These are phyloP conservation scores for Diabrotica balteata DNA, from an alignment of 2,888 invertebrate genomes.

Conservation along the genomic window DNA sequence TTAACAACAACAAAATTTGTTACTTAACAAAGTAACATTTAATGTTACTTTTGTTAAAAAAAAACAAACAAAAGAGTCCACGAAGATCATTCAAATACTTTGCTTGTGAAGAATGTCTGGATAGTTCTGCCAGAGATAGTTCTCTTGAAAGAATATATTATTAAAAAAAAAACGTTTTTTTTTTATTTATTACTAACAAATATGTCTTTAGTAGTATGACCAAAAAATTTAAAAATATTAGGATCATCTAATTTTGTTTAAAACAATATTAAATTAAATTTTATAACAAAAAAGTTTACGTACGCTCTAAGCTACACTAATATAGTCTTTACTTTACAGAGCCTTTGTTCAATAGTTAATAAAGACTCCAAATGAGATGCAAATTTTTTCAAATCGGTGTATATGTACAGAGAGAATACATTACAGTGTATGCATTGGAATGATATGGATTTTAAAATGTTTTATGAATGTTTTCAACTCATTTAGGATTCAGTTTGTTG, in stretches of 20 bases:
- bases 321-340: background rate
- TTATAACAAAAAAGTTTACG: too few relatives aligned
- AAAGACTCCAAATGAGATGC: slow-evolving; percentile 15
- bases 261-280: background rate
- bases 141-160: too few relatives aligned
- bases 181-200: background rate
- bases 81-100: too few relatives aligned
- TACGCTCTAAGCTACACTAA: too few relatives aligned
- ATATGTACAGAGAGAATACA: slow-evolving; percentile 11
- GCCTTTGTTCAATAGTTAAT: background rate
- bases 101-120: too few relatives aligned
- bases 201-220: background rate
- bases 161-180: background rate
- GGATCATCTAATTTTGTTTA: background rate
- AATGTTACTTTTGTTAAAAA: too few relatives aligned
- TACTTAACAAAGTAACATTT: too few relatives aligned
- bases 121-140: too few relatives aligned
- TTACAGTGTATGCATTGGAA: slow-evolving; percentile 5
- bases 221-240: background rate
- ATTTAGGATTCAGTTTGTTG: slow-evolving; percentile 15
- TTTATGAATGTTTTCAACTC: slow-evolving; percentile 14
- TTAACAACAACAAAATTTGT: too few relatives aligned
- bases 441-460: slow-evolving; percentile 6
- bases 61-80: too few relatives aligned
- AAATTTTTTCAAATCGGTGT: slow-evolving; percentile 13